Conservation (phyloP, 2,113 vertebrate genomes). For the Rattus rattus region DNA sequence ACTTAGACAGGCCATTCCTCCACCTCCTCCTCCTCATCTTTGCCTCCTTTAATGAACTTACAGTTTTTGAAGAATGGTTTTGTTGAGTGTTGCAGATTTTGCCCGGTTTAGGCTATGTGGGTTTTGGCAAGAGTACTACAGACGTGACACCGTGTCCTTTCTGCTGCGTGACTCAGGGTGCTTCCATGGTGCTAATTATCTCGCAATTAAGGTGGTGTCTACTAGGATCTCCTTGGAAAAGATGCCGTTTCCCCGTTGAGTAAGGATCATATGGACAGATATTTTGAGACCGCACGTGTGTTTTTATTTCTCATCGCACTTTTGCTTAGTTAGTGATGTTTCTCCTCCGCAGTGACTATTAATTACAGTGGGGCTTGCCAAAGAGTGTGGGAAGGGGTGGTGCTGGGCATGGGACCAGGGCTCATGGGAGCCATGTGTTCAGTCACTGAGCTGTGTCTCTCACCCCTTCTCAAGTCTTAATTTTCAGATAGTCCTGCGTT, state of each 20-base stretch:
- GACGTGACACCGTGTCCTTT: background rate
- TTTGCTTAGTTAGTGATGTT: constrained; percentile 8
- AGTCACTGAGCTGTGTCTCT: background rate
- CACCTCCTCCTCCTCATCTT: background rate
- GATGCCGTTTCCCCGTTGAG: background rate
- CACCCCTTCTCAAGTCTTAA: background rate
- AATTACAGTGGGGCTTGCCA: background rate
- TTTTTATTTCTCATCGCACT: background rate
- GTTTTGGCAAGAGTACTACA: background rate
- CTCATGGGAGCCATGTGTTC: background rate
- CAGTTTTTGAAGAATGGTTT: constrained; percentile 20
- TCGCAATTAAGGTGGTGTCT: background rate
- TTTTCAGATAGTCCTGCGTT: background rate
- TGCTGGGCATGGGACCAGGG: background rate
- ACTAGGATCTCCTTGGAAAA: constrained; percentile 27
- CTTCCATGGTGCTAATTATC: background rate
- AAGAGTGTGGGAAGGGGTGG: background rate
- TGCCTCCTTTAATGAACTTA: background rate
- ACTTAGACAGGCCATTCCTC: background rate
- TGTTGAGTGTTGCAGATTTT: background rate
- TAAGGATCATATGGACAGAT: background rate
- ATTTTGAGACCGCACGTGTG: background rate
- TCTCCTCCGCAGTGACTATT: background rate
- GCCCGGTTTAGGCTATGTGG: background rate
- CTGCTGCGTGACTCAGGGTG: background rate